A percentile compares a stretch with the other conserved stretches of the same genome.
phyloP scores from a whole-genome alignment of 2,797 vertebrate genomes.

The Masticophis lateralis region DNA sequence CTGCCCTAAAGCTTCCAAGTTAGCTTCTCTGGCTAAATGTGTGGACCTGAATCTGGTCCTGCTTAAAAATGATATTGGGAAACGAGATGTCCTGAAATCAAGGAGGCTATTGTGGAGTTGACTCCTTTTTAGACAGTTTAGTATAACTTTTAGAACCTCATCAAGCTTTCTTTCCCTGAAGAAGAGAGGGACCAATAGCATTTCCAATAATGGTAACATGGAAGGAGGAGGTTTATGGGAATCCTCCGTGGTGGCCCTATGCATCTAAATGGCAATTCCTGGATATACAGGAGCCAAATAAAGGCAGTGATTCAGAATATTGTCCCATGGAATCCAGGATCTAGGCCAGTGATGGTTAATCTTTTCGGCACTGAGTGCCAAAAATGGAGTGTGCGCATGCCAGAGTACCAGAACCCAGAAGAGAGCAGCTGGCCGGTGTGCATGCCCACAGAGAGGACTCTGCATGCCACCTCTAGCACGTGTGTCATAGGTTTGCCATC shows the following conservation, averaged over 20 bases:
- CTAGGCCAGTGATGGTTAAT: not conserved
- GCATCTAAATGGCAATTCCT: not conserved
- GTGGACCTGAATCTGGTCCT: not conserved
- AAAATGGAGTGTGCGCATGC: no score
- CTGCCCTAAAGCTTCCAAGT: not conserved
- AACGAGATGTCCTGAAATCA: not conserved
- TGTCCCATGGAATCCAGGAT: not conserved
- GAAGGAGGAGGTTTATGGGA: not conserved
- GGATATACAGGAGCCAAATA: not conserved
- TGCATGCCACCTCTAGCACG: no score
- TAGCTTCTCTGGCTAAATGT: not conserved
- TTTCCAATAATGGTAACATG: not conserved
- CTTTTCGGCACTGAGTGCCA: no score
- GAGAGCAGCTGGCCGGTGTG: no score
- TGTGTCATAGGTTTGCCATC: no score
- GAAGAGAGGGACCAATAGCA: not conserved
- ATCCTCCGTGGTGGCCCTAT: not conserved
- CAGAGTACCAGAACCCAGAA: no score
- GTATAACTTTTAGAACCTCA: not conserved
- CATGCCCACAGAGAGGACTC: no score
- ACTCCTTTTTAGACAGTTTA: not conserved
- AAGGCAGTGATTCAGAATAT: not conserved
- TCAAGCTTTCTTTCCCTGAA: not conserved
- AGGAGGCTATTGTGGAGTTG: not conserved
- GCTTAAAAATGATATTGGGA: not conserved